A percentile compares a stretch with the other conserved stretches of the same genome.
phyloP scores from a whole-genome alignment of 2,113 vertebrate species.

The Poeciliopsis occidentalis region DNA sequence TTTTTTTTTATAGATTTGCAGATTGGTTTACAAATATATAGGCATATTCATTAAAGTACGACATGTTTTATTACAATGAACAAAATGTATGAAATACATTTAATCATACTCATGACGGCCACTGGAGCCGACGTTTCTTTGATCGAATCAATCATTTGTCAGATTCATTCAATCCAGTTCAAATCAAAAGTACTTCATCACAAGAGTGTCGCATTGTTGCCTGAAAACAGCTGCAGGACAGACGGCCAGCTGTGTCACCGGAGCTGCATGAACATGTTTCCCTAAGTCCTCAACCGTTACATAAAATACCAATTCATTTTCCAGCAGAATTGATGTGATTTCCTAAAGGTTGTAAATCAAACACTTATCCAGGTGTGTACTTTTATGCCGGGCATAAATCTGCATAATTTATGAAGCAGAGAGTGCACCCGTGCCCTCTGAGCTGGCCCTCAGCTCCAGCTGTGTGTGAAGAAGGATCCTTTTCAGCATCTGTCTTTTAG shows the following conservation, averaged over 20 bases:
- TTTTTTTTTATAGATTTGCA: no score
- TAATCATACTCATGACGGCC: no score
- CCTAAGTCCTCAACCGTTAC: background rate
- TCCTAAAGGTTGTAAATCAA: constrained; percentile 7
- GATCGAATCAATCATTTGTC: no score
- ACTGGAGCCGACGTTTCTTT: no score
- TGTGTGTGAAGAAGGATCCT: background rate
- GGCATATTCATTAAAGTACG: no score
- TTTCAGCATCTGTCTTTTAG: background rate
- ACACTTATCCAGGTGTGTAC: background rate
- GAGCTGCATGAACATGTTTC: background rate
- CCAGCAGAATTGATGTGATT: background rate
- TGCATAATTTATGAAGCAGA: background rate
- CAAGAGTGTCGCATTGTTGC: background rate
- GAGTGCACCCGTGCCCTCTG: background rate
- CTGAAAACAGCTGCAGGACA: constrained; percentile 1
- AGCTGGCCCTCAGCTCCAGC: background rate
- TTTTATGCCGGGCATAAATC: background rate
- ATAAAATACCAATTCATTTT: background rate
- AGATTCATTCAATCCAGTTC: no score
- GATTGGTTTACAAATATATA: no score
- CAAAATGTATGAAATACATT: no score
- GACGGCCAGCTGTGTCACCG: background rate
- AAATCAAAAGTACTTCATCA: no score
- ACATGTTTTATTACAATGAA: no score